Evolutionary conservation across 2,113 vertebrate species (phyloP), one percentile per base, ranked within the genome.

Genomic region (Dolichotis patagonum): DNA sequence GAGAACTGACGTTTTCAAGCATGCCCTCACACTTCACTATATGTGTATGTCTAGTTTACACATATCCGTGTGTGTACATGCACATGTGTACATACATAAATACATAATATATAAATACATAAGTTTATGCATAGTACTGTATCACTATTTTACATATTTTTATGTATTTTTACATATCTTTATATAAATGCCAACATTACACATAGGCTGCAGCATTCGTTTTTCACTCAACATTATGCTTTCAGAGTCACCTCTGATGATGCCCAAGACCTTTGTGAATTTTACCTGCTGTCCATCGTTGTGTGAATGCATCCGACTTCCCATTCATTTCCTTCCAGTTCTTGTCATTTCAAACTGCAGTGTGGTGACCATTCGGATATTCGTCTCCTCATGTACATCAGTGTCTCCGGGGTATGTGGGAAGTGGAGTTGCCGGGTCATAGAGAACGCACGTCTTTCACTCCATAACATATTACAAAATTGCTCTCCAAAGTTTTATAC

Each of bases 401-500:
- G 19, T 88, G 24, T 62, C 63, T 85, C 32, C 49, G 75, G n/a
- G 24, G 43, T 65, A 17, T 35, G 11, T 65, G 54, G 32, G 16
- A 94, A 75, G 77, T 63, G 12, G 89, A 85, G 77, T 54, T 56
- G 12, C 69, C 75, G 12, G 82, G 7, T 75, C 75, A 67, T 4
- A 62, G 62, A 38, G 4, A 41, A 73, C 20, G 4, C 14, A 28
- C 71, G 17, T 58, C 35, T 93, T 82, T 71, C 10, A 75, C 78
- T 91, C 30, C 83, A 3, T 32, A 77, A 69, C 3, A n/a, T 35
- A 62, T 75, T 54, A 80, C 12, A 41, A 58, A 54, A 63, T 32
- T 75, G 63, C 26, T 94, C 82, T 92, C 67, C 82, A 63, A 93
- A 88, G 43, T 58, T 88, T 81, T 54, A 54, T 56, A 86, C 12